Conservation (phyloP, 1,140 invertebrate species). For the Matsumurasca onukii region DNA sequence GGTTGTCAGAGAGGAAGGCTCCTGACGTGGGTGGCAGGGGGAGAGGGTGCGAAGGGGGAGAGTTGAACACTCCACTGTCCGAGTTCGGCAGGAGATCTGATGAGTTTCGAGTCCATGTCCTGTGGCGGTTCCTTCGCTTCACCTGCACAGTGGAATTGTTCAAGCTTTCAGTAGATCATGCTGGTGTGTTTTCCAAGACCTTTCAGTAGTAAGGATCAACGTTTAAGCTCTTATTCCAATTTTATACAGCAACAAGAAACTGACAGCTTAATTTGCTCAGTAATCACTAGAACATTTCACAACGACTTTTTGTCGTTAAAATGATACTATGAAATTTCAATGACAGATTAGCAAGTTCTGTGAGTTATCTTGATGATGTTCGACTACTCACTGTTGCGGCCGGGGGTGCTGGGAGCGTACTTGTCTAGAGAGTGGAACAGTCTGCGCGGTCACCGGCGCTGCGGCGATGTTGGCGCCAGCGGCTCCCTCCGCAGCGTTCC, state of each 20-base stretch:
- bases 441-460: slow-evolving; percentile 58
- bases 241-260: too few relatives aligned
- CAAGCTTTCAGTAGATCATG: too few relatives aligned
- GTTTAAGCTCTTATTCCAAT: too few relatives aligned
- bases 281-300: too few relatives aligned
- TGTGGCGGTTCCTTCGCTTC: neutral
- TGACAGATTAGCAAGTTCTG: too few relatives aligned
- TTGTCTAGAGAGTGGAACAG: slow-evolving; percentile 50
- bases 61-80: slow-evolving; percentile 28
- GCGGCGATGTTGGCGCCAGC: slow-evolving; percentile 54
- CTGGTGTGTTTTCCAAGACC: too few relatives aligned
- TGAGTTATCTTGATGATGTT: too few relatives aligned
- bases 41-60: slow-evolving; percentile 21
- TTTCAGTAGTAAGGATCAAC: too few relatives aligned
- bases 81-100: slow-evolving; percentile 25
- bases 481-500: slow-evolving; percentile 56
- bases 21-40: neutral
- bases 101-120: neutral
- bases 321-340: too few relatives aligned
- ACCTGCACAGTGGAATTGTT: neutral
- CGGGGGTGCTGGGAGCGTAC: slow-evolving; percentile 13
- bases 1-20: slow-evolving; percentile 32
- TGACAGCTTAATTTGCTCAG: too few relatives aligned
- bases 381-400: neutral
- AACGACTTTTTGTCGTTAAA: too few relatives aligned